Evolutionary conservation across 2,888 invertebrate species (phyloP), one percentile per base, ranked within the genome.

Genomic region (Xanthostigma xanthostigma): DNA sequence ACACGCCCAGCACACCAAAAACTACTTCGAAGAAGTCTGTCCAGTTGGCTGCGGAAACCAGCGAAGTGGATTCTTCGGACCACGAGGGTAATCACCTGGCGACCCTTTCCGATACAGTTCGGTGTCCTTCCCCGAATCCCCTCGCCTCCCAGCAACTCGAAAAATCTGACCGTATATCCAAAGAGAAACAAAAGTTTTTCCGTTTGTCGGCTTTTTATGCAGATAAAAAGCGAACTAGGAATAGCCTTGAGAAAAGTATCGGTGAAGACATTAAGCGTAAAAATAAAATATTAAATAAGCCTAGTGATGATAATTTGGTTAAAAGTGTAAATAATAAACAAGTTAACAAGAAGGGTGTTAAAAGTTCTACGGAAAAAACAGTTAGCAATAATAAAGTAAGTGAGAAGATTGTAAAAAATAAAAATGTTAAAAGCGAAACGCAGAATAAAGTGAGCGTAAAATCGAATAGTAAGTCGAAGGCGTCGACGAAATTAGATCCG

Each of bases 111-210:
- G 49, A 50, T 49, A 50, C 51, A 48, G 56, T 48, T 49, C 51
- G 51, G 49, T 35, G 39, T 51, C 56, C 17, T 14, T 44, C 46
- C 51, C 53, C 51, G 53, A 54, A 56, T 39, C 44, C 37, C 41
- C 51, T 35, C 44, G 51, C 49, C 55, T 55, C 53, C 53, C 56
- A 49, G 57, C 71, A 71, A 56, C 71, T 74, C 58, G 75, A 74
- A 61, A 76, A 78, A 64, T 74, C 79, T 68, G 84, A 84, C 67
- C 76, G 76, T 64, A 85, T 87, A 76, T 86, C 86, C 56, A 84
- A 85, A 71, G 87, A 88, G 73, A 88, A 87, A 68, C 86, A 84
- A 69, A 86, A 86, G 70, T 87, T 87, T 73, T 88, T 88, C 73
- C 74, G 84, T 65, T 76, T 79, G 64, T 84, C 84, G 59, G 84